These are phyloP conservation scores for Tineola bisselliella DNA, from an alignment of 2,888 invertebrate species.

Conservation along the genomic window DNA sequence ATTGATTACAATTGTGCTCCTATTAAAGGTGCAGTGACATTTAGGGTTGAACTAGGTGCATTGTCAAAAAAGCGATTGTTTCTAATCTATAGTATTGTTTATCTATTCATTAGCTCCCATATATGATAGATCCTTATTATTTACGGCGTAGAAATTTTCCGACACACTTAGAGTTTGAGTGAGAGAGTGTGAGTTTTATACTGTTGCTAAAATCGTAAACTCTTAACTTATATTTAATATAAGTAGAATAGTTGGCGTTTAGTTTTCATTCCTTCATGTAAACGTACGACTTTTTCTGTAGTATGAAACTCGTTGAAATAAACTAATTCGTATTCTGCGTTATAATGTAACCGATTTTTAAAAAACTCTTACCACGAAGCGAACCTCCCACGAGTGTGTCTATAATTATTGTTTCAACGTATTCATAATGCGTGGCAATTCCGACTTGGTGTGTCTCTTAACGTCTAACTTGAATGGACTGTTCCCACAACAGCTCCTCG, in stretches of 20 bases:
- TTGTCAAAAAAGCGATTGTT: not conserved
- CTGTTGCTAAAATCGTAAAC: too few species aligned
- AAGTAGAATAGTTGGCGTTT: too few species aligned
- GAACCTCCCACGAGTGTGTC: conserved; percentile 27
- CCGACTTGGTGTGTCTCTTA: conserved; percentile 16
- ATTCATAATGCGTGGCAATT: conserved; percentile 26
- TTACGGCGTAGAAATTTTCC: too few species aligned
- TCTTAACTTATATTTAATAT: too few species aligned
- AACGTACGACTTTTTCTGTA: too few species aligned
- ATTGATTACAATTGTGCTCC: not conserved
- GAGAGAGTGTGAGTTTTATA: too few species aligned
- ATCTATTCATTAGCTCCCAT: too few species aligned
- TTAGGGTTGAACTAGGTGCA: not conserved
- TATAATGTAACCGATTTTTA: not conserved
- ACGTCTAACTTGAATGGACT: conserved; percentile 34
- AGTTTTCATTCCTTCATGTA: too few species aligned
- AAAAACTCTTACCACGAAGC: not conserved
- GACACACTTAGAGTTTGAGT: too few species aligned
- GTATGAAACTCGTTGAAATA: too few species aligned
- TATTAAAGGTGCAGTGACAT: not conserved
- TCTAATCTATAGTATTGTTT: not conserved
- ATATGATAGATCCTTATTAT: too few species aligned
- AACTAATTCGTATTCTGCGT: too few species aligned
- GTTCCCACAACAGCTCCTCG: conserved; percentile 56
- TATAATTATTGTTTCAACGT: conserved; percentile 26